phyloP scores from a whole-genome alignment of 2,797 vertebrate genomes.

The Stomatorhinus walkeri region DNA sequence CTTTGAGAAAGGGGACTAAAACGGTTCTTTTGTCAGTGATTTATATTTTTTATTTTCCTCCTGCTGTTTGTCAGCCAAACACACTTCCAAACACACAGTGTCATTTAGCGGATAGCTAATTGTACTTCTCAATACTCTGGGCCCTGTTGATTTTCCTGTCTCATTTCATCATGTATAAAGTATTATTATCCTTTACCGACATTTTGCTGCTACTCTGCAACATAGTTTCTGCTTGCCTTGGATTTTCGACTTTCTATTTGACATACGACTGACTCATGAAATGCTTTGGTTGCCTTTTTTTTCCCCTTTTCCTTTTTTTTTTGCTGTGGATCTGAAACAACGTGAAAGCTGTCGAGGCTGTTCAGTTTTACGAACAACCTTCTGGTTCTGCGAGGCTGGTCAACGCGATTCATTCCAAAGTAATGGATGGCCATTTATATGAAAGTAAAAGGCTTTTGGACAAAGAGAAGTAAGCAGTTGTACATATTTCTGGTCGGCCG shows the following conservation, averaged over 20 bases:
- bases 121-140: constrained; percentile 89
- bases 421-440: constrained; percentile 99
- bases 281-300: constrained; percentile 87
- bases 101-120: constrained; percentile 85
- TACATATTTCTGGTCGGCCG: constrained; percentile 99
- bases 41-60: constrained; percentile 78
- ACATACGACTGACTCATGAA: constrained; percentile 91
- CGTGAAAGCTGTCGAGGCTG: constrained; percentile 99
- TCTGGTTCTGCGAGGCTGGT: constrained; percentile 95
- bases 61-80: constrained; percentile 56
- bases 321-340: constrained; percentile 99
- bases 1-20: constrained; percentile 87
- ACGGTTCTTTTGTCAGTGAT: constrained; percentile 86
- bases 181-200: constrained; percentile 92
- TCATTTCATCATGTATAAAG: constrained; percentile 90
- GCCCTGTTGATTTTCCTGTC: constrained; percentile 76
- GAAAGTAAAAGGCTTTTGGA: constrained; percentile 99
- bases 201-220: constrained; percentile 99
- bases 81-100: constrained; percentile 67
- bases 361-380: constrained; percentile 93
- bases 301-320: constrained; percentile 77
- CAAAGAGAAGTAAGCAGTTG: constrained; percentile 99
- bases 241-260: constrained; percentile 82
- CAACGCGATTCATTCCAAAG: constrained; percentile 99
- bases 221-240: constrained; percentile 93